A percentile compares a stretch with the other conserved stretches of the same genome.
Evolutionary conservation across 1,140 invertebrate genomes (phyloP).

Genomic region (Tetramorium alpestre): DNA sequence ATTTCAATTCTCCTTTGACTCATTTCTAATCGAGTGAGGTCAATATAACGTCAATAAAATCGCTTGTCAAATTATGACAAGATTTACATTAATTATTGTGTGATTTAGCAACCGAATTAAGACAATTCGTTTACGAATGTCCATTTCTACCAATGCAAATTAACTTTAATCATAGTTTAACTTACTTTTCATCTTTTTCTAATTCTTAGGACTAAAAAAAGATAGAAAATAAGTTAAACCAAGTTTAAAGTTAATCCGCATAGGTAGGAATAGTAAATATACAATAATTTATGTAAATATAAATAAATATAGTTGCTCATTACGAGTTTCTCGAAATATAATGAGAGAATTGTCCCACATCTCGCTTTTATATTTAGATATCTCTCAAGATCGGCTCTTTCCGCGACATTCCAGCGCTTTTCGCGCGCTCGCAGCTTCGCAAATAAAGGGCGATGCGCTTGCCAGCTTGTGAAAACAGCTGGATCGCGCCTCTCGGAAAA

Average conservation of each 20-base stretch:
- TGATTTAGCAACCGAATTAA: no score
- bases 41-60: neutral
- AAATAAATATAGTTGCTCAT: neutral
- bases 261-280: neutral
- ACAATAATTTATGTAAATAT: neutral
- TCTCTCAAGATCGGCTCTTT: neutral
- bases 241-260: no score
- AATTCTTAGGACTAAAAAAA: no score
- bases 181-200: no score
- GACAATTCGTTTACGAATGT: no score
- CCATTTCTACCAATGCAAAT: no score
- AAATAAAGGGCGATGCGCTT: constrained; percentile 4
- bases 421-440: neutral
- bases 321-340: neutral
- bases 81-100: no score
- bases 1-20: neutral
- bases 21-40: neutral
- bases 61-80: neutral
- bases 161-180: no score
- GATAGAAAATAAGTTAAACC: no score
- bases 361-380: neutral
- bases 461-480: constrained; percentile 12
- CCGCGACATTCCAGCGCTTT: neutral
- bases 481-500: neutral
- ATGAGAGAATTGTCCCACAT: neutral